Evolutionary conservation across 2,797 vertebrate species (phyloP).

Genomic region (Bufotes viridis): DNA sequence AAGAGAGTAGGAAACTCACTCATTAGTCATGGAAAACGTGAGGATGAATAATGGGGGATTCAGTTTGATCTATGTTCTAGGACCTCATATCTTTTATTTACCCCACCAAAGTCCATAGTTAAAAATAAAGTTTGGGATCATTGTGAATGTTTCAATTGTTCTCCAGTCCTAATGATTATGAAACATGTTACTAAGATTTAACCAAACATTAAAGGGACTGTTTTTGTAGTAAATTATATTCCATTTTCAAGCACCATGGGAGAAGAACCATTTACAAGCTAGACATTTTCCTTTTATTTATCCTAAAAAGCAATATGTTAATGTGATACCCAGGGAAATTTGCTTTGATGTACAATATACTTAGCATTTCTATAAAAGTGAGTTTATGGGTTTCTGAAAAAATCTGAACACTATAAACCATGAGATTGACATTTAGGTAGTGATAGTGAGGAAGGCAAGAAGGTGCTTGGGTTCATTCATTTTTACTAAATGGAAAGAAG

Average conservation of each 20-base stretch:
- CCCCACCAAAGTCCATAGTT: no score
- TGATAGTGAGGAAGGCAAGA: constrained; percentile 44
- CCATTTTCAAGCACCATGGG: not conserved
- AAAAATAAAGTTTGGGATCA: no score
- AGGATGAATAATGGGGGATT: no score
- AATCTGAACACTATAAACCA: constrained; percentile 26
- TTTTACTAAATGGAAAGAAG: not conserved
- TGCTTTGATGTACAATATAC: constrained; percentile 45
- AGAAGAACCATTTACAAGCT: constrained; percentile 4
- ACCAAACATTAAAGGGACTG: not conserved
- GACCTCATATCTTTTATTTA: no score
- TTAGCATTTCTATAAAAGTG: constrained; percentile 30
- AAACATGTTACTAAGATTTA: not conserved
- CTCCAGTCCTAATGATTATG: no score
- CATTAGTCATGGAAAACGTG: no score
- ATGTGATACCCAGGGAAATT: constrained; percentile 17
- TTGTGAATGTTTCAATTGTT: no score
- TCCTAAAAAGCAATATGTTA: constrained; percentile 9
- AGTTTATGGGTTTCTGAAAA: constrained; percentile 29
- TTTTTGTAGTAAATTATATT: not conserved
- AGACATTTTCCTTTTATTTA: not conserved
- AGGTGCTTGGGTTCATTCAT: constrained; percentile 2
- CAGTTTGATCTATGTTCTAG: no score
- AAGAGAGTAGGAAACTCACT: no score
- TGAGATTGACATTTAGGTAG: constrained; percentile 42